Conservation (phyloP, 2,113 vertebrate species). For the Vidua chalybeata region DNA sequence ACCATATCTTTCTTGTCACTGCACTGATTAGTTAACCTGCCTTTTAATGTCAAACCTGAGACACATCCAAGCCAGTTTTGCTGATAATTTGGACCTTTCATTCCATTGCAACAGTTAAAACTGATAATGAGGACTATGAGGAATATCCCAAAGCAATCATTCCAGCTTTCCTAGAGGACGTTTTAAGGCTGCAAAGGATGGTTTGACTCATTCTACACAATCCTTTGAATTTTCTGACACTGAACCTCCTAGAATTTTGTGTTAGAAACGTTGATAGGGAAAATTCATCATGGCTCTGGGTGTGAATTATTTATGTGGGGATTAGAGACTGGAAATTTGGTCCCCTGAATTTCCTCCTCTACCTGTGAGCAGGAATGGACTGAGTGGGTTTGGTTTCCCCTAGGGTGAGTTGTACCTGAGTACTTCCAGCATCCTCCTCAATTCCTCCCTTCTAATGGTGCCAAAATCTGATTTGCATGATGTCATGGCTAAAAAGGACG, state of each 20-base stretch:
- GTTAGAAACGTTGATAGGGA: not conserved
- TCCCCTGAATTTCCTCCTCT: not conserved
- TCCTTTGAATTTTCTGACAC: not conserved
- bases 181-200: not conserved
- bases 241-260: not conserved
- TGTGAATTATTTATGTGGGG: not conserved
- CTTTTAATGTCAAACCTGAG: not conserved
- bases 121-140: not conserved
- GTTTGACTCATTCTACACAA: not conserved
- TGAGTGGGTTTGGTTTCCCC: not conserved
- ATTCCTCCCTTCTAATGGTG: not conserved
- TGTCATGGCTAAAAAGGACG: slow-evolving; percentile 14
- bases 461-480: not conserved
- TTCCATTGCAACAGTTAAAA: not conserved
- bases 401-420: not conserved
- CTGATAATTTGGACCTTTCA: not conserved
- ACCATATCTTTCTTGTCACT: not conserved
- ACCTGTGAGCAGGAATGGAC: not conserved
- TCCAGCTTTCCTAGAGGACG: not conserved
- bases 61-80: not conserved
- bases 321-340: not conserved
- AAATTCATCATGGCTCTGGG: not conserved
- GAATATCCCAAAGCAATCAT: not conserved
- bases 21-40: not conserved
- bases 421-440: not conserved